A percentile compares a stretch with the other conserved stretches of the same genome.
These are phyloP conservation scores for Pararge aegeria DNA, from an alignment of 1,140 invertebrate species.

Conservation along the genomic window DNA sequence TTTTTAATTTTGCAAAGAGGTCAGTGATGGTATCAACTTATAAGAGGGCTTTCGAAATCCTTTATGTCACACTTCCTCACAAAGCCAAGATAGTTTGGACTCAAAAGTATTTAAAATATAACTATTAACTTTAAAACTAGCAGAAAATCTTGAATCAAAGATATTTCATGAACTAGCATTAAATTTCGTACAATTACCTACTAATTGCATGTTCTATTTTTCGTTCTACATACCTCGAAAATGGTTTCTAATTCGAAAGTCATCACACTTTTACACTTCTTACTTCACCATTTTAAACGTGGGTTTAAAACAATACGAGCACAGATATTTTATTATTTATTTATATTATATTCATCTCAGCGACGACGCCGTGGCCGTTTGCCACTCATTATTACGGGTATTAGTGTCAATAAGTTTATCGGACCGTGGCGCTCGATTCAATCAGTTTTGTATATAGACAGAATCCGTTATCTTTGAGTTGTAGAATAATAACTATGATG, in stretches of 20 bases:
- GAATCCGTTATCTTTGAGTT: background rate
- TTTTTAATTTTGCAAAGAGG: too few relatives aligned
- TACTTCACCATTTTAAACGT: constrained; percentile 11
- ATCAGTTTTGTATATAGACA: background rate
- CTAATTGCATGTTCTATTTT: constrained; percentile 1
- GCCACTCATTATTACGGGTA: background rate
- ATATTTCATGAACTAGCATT: background rate
- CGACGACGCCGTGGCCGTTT: background rate
- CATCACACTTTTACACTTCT: constrained; percentile 15
- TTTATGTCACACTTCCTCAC: too few relatives aligned
- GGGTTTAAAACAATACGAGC: background rate
- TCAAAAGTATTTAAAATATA: too few relatives aligned
- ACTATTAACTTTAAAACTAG: too few relatives aligned
- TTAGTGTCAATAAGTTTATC: constrained; percentile 6
- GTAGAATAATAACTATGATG: background rate
- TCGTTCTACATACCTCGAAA: constrained; percentile 28
- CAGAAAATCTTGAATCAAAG: background rate
- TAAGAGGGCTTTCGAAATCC: too few relatives aligned
- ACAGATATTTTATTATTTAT: background rate
- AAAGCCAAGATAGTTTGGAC: too few relatives aligned
- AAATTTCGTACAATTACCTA: background rate
- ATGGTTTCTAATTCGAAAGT: constrained; percentile 25
- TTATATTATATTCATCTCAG: background rate
- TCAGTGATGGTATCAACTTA: too few relatives aligned
- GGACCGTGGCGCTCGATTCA: background rate